Conservation (phyloP, 2,113 vertebrate species). For the Engraulis encrasicolus region DNA sequence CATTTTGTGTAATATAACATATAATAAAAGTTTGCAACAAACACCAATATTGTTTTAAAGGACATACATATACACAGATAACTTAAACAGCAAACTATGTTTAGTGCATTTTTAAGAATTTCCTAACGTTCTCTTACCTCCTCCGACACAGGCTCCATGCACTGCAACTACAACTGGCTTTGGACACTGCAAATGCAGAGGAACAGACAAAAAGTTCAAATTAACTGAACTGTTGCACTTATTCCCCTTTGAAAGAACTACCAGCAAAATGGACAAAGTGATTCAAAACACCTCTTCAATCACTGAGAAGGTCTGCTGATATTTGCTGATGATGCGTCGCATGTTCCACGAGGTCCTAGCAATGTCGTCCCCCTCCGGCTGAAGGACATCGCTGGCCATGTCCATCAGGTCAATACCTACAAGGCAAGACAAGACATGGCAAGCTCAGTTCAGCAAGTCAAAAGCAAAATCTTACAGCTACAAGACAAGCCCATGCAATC, state of each 20-base stretch:
- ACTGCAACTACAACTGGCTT: slow-evolving; percentile 86
- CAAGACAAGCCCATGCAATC: too few relatives aligned
- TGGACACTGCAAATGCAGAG: slow-evolving; percentile 73
- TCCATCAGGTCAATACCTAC: slow-evolving; percentile 84
- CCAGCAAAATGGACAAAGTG: too few relatives aligned
- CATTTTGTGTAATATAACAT: too few relatives aligned
- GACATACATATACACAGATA: too few relatives aligned
- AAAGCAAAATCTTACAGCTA: too few relatives aligned
- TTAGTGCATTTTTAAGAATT: too few relatives aligned
- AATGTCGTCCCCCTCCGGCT: slow-evolving; percentile 72
- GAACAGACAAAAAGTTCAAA: background rate
- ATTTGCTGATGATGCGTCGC: slow-evolving; percentile 61
- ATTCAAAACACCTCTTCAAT: slow-evolving; percentile 82
- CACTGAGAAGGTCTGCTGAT: slow-evolving; percentile 84
- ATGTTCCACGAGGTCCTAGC: slow-evolving; percentile 82
- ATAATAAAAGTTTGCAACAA: too few relatives aligned
- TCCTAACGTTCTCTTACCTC: slow-evolving; percentile 76
- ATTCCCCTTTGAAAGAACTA: too few relatives aligned
- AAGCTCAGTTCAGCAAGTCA: too few relatives aligned
- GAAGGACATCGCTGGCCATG: slow-evolving; percentile 71
- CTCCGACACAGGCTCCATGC: slow-evolving; percentile 85
- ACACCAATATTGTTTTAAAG: too few relatives aligned
- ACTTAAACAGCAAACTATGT: too few relatives aligned
- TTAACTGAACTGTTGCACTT: background rate
- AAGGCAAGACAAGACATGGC: too few relatives aligned